phyloP scores from a whole-genome alignment of 2,888 invertebrate species.

The Drosophila melanocephala region DNA sequence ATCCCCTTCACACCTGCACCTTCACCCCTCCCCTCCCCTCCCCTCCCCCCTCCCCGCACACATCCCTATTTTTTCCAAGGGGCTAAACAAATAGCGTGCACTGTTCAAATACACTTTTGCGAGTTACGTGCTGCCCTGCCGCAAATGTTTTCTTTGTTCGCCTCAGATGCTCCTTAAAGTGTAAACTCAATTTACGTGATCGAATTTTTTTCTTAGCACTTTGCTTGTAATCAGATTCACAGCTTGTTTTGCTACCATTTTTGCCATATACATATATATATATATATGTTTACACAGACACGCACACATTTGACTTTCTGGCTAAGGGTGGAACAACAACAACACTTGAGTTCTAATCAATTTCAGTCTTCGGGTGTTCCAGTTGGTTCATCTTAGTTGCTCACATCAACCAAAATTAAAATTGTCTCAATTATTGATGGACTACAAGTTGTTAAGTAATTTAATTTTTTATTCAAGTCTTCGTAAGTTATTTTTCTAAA shows the following conservation, averaged over 20 bases:
- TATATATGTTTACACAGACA: neutral
- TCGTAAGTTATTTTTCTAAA: too few species aligned
- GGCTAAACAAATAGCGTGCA: conserved; percentile 22
- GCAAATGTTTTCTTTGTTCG: conserved; percentile 46
- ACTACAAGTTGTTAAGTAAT: neutral
- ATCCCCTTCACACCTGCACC: neutral
- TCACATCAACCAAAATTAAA: conserved; percentile 15
- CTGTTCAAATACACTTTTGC: conserved; percentile 5
- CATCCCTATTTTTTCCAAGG: neutral
- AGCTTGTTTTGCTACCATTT: conserved; percentile 32
- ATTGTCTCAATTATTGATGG: conserved; percentile 6
- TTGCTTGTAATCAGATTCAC: conserved; percentile 64
- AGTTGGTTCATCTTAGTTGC: conserved; percentile 2
- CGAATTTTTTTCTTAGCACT: conserved; percentile 53
- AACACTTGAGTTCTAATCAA: conserved; percentile 17
- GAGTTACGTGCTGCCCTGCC: conserved; percentile 49
- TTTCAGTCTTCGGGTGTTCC: conserved; percentile 14
- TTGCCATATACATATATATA: neutral
- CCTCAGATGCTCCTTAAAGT: conserved; percentile 48
- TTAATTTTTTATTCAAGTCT: neutral
- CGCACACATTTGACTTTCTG: conserved; percentile 7
- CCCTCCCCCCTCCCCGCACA: too few species aligned
- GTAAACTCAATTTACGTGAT: conserved; percentile 80
- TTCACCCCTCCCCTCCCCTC: too few species aligned
- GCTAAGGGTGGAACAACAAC: conserved; percentile 25